Evolutionary conservation across 2,888 invertebrate genomes (phyloP).

Genomic region (Charanyca ferruginea): DNA sequence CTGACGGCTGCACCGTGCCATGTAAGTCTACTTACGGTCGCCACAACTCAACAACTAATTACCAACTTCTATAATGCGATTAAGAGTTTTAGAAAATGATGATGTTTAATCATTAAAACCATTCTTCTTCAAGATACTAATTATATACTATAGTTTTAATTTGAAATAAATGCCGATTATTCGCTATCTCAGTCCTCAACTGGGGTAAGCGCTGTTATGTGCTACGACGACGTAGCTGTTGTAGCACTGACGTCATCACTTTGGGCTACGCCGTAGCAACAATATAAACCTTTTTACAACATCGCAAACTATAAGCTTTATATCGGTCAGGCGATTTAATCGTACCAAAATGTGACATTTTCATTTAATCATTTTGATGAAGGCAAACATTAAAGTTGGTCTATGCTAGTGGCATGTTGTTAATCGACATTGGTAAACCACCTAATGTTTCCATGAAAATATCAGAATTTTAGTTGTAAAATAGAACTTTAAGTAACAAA

Average conservation of each 20-base stretch:
- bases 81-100: constrained; percentile 9
- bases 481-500: neutral
- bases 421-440: constrained; percentile 15
- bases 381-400: constrained; percentile 20
- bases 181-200: neutral
- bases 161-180: neutral
- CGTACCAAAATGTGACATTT: constrained; percentile 3
- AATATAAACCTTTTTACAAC: neutral
- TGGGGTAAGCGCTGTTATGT: no score
- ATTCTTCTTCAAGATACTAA: neutral
- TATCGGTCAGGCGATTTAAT: neutral
- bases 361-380: neutral
- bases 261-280: constrained; percentile 39
- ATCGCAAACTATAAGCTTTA: neutral
- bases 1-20: constrained; percentile 25
- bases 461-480: neutral
- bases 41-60: constrained; percentile 20
- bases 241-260: constrained; percentile 14
- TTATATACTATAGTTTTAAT: neutral
- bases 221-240: constrained; percentile 28
- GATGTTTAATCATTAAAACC: constrained; percentile 4
- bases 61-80: constrained; percentile 28
- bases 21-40: constrained; percentile 11
- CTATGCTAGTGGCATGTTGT: constrained; percentile 28
- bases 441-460: constrained; percentile 11